phyloP scores from a whole-genome alignment of 2,888 invertebrate genomes.

The Andrena camellia region DNA sequence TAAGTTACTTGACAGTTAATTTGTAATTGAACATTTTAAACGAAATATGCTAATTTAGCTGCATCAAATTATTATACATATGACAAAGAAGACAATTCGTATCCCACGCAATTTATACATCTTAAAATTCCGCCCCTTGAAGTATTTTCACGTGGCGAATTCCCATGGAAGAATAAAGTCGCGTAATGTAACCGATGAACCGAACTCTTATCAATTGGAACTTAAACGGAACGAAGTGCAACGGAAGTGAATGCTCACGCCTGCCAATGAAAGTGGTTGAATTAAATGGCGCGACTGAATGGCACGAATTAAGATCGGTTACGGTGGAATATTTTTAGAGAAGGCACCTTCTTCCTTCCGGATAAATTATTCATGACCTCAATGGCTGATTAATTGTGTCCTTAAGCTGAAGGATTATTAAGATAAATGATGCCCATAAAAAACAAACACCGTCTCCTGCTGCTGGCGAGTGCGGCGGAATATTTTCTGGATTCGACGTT shows the following conservation, averaged over 20 bases:
- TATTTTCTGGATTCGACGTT: slow-evolving; percentile 4
- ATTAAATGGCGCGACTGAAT: slow-evolving; percentile 66
- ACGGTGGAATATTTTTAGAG: slow-evolving; percentile 69
- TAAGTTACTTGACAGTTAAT: no score
- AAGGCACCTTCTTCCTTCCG: slow-evolving; percentile 48
- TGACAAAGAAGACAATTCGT: no score
- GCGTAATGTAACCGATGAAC: slow-evolving; percentile 45
- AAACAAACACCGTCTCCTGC: slow-evolving; percentile 30
- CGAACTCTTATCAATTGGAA: slow-evolving; percentile 59
- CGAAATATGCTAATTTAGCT: no score
- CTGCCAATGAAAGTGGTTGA: slow-evolving; percentile 65
- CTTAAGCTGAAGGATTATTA: slow-evolving; percentile 72
- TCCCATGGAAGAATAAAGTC: slow-evolving; percentile 12
- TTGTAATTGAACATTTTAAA: no score
- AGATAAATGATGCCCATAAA: slow-evolving; percentile 63
- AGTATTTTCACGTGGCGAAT: neutral
- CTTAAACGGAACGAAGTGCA: slow-evolving; percentile 65
- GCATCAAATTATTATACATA: no score
- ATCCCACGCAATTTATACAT: no score
- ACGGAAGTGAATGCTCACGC: slow-evolving; percentile 51
- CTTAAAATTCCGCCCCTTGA: neutral
- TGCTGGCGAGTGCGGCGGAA: slow-evolving; percentile 28
- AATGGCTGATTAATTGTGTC: slow-evolving; percentile 72
- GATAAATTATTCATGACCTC: slow-evolving; percentile 73
- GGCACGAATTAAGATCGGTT: slow-evolving; percentile 70